Evolutionary conservation across 2,113 vertebrate species (phyloP), one percentile per base, ranked within the genome.

Genomic region (Suncus etruscus): DNA sequence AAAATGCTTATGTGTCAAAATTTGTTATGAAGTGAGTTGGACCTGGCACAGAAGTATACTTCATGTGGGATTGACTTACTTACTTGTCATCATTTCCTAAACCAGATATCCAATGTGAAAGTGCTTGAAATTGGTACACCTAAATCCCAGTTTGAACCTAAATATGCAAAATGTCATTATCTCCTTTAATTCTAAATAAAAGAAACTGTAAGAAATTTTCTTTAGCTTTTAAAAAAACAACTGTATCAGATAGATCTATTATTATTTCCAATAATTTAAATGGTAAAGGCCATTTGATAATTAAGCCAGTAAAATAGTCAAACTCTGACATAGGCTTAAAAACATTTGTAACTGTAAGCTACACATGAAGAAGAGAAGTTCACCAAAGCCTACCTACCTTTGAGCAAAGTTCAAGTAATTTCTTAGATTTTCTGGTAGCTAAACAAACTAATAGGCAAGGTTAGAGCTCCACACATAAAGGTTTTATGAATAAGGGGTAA

Each of bases 111-210:
- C 39, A 78, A 76, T 15, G 75, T 25, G 80, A 89, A 74, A 5
- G 39, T 95, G 29, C 68, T 92, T 87, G 68, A 75, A 16, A 68
- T 22, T 70, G 48, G 75, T n/a, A 78, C 48, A 50, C 1, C 25
- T 48, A 79, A 29, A 8, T 89, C 48, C 48, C 79, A 87, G 32
- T 58, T 90, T 80, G 31, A 92, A 90, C 63, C 58, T 90, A n/a
- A 29, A 45, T 80, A 86, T 72, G n/a, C 20, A 47, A 83, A 69
- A 51, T 85, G 74, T 39, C 1, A 91, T 66, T 20, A 20, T 91
- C 47, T 91, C 24, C 18, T 94, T 83, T 65, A 58, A 85, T 95
- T 92, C 20, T 45, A 11, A 68, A 45, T 74, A 91, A 68, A 86
- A 3, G 51, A 45, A 89, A 68, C 11, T 47, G 22, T 39, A 51